Conservation (phyloP, 2,888 invertebrate genomes). For the Nudaria mundana region DNA sequence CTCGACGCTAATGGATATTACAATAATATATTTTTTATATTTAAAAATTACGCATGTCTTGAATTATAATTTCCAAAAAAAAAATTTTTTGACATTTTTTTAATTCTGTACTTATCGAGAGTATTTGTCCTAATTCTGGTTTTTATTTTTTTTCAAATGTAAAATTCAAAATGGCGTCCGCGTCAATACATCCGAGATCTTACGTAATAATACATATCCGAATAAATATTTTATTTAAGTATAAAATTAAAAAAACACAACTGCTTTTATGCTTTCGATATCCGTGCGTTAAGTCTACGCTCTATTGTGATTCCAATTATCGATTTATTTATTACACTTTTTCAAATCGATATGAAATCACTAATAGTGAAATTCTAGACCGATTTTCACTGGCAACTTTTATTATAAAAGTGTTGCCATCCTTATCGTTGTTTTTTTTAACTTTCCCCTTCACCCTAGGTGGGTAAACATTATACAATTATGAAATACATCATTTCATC, state of each 20-base stretch:
- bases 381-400: slow-evolving; percentile 34
- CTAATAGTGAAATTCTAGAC: slow-evolving; percentile 25
- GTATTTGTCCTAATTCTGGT: slow-evolving; percentile 16
- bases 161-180: slow-evolving; percentile 33
- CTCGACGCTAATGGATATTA: slow-evolving; percentile 61
- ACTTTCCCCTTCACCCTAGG: slow-evolving; percentile 26
- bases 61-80: slow-evolving; percentile 18
- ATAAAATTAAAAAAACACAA: slow-evolving; percentile 78
- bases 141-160: slow-evolving; percentile 20
- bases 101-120: slow-evolving; percentile 21
- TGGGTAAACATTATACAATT: slow-evolving; percentile 32
- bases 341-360: slow-evolving; percentile 24
- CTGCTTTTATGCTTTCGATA: slow-evolving; percentile 63
- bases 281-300: slow-evolving; percentile 50
- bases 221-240: slow-evolving; percentile 73
- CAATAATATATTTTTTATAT: slow-evolving; percentile 43
- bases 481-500: slow-evolving; percentile 46
- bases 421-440: slow-evolving; percentile 33
- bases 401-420: slow-evolving; percentile 23
- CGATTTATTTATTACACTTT: slow-evolving; percentile 34
- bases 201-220: slow-evolving; percentile 67
- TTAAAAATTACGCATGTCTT: slow-evolving; percentile 23
- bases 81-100: slow-evolving; percentile 6
- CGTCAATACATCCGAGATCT: slow-evolving; percentile 33
- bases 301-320: slow-evolving; percentile 33